Evolutionary conservation across 1,140 invertebrate species (phyloP).

Genomic region (Aphelenchoides fujianensis): DNA sequence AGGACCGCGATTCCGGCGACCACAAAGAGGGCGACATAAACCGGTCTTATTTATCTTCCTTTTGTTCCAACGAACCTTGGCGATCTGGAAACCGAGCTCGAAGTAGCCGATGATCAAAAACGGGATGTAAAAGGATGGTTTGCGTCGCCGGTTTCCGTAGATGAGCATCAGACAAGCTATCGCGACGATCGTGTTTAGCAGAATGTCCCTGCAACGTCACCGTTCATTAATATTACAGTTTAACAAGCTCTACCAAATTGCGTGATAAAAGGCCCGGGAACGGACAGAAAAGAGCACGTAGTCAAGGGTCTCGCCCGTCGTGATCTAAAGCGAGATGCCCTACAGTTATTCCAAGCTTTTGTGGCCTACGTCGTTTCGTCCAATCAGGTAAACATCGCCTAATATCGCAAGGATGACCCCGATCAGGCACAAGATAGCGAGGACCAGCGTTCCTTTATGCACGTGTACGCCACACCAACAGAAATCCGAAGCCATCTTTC

Average conservation of each 20-base stretch:
- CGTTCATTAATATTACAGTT: too few relatives aligned
- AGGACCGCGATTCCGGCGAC: neutral
- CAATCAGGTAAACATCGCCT: neutral
- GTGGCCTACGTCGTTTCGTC: neutral
- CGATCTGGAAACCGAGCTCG: neutral
- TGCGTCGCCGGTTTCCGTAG: neutral
- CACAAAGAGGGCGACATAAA: neutral
- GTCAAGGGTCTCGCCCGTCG: neutral
- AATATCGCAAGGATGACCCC: neutral
- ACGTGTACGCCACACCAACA: neutral
- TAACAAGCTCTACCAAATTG: too few relatives aligned
- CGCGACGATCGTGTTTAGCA: neutral
- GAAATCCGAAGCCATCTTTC: neutral
- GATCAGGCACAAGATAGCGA: neutral
- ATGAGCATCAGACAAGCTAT: neutral
- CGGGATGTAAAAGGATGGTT: neutral
- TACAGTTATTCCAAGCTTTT: too few relatives aligned
- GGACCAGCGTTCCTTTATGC: neutral
- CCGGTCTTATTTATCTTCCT: too few relatives aligned
- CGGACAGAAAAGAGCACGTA: neutral
- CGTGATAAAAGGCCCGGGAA: neutral
- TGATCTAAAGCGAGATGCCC: neutral
- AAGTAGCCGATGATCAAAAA: neutral
- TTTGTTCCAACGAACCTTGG: too few relatives aligned
- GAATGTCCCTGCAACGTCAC: too few relatives aligned